Evolutionary conservation across 2,797 vertebrate species (phyloP), one percentile per base, ranked within the genome.

Genomic region (Helarctos malayanus): DNA sequence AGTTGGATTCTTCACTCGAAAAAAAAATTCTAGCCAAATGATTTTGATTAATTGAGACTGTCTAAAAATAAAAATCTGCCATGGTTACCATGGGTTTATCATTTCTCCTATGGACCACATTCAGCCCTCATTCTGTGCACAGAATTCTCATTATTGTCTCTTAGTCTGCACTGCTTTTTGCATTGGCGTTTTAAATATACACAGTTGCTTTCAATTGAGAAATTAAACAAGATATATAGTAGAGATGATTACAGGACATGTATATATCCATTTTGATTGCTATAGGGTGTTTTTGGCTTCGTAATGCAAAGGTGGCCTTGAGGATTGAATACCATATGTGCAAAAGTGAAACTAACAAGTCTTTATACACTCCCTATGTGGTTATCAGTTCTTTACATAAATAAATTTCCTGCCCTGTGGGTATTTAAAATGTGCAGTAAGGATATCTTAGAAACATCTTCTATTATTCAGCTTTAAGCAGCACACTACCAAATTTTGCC

Each of bases 41-140:
- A 91, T 86, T 89, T 92, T 93, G n/a, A 94, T 94, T 92, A 86
- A 82, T 93, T 63, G 71, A 94, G 76, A 68, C 21, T 95, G 25
- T 85, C 92, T 94, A 95, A 95, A 97, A 97, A 97, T 78, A 95
- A 86, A 97, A 97, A 94, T 82, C 71, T 92, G 65, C 76, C 52
- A 73, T 94, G 63, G 63, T 97, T 95, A 69, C 65, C 89, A 71
- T 71, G 78, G 23, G 65, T 86, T 96, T 96, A 56, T 91, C 65
- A 52, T 94, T 93, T 35, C 32, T 94, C 56, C 15, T 93, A 14
- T 89, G 47, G 68, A 35, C 38, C 35, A 56, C 52, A 56, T 61
- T 94, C 16, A 85, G 38, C 3, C 41, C 41, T 92, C 18, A 57
- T 92, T 89, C 11, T 92, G 89, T 80, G 35, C 73, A 94, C 45